Base-by-base conservation (phyloP, 1,140 invertebrate genomes). In the Dendroctonus ponderosae region DNA sequence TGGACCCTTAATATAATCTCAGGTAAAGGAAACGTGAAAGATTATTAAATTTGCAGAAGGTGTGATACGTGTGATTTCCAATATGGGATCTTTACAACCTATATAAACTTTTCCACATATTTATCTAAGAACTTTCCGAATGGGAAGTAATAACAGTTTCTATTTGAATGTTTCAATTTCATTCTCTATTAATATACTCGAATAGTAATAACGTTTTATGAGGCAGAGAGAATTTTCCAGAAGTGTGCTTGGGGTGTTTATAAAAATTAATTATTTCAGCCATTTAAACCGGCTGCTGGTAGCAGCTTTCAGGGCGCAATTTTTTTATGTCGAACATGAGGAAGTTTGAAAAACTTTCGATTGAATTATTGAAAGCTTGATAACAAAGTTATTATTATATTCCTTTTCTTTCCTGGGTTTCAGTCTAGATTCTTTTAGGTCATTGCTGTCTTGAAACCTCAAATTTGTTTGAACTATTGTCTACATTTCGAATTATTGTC, bases 21-120 rank as follows among this genome's bases (percentile, higher is more conserved):
- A 26, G 26, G 26, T 26, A 26, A 26, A 46, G 12, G 15, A 54
- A 39, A 39, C 26, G 3, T 6, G 2, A 54, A 8, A 12, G 52
- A 42, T 57, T 57, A 57, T 57, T 42, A 57, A 42, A 57, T 57
- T 57, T 57, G 44, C 39, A 42, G 40, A 43, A n/a, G 54, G 54
- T 43, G 54, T 43, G 54, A 57, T 57, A 57, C 44, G 54, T 57
- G 54, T 57, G 41, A 42, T 42, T 57, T 57, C 41, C 54, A 57
- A 57, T 57, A 57, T 57, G 42, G 54, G 54, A 43, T 57, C 54
- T 57, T 57, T 44, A 43, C 42, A 43, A 57, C 41, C 54, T 42
- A 42, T 40, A 54, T 14, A 57, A 57, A 57, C 40, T 57, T 57
- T 43, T 6, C n/a, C 39, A 57, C 39, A 37, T 43, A 57, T 14